A percentile compares a stretch with the other conserved stretches of the same genome.
phyloP scores from a whole-genome alignment of 2,888 invertebrate genomes.

The Synergus laeviventris region DNA sequence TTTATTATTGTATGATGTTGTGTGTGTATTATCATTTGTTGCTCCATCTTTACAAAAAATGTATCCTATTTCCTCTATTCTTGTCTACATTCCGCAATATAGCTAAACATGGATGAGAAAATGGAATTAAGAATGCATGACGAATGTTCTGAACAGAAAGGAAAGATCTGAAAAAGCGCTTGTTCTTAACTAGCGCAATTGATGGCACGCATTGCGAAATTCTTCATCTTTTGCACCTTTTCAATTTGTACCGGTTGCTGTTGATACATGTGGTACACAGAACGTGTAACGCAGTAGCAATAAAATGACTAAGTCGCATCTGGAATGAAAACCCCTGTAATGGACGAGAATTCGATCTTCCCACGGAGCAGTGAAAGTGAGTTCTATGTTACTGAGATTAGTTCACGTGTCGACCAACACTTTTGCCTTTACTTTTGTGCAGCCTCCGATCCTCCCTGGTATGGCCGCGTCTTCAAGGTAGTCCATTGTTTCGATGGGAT shows the following conservation, averaged over 20 bases:
- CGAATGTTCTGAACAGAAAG: conserved; percentile 16
- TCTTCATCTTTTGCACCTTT: conserved; percentile 8
- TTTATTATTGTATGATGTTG: neutral
- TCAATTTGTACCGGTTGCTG: conserved; percentile 36
- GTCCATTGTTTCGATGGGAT: conserved; percentile 65
- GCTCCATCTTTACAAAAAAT: neutral
- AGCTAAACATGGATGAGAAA: neutral
- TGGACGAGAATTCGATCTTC: conserved; percentile 62
- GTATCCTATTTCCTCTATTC: neutral
- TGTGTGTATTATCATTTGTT: neutral
- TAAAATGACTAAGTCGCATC: conserved; percentile 39
- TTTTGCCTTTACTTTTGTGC: conserved; percentile 56
- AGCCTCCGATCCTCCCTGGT: conserved; percentile 58
- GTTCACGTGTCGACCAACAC: conserved; percentile 64
- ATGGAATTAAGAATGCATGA: conserved; percentile 4
- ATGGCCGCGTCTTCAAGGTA: conserved; percentile 64
- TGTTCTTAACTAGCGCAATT: conserved; percentile 27
- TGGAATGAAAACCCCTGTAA: conserved; percentile 55
- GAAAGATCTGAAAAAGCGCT: conserved; percentile 15
- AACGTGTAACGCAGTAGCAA: conserved; percentile 12
- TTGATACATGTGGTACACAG: neutral
- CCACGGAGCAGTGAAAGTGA: conserved; percentile 70
- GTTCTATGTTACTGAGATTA: conserved; percentile 58
- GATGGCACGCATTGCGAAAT: conserved; percentile 15
- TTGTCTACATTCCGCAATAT: neutral